Conservation (phyloP, 35 echinoderm and acorn worm species). For the Chiridota heheva region DNA sequence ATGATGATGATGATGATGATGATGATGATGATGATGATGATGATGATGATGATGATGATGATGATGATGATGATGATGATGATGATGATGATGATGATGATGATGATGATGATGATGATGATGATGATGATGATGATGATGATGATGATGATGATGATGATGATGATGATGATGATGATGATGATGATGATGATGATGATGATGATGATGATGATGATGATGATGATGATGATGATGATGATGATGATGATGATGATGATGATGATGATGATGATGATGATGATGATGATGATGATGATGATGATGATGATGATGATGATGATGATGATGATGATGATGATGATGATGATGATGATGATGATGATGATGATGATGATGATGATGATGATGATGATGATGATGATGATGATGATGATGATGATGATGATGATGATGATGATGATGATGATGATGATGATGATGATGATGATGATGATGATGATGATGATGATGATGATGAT, state of each 20-base stretch:
- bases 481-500: slow-evolving; percentile 28
- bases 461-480: slow-evolving; percentile 20
- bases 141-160: slow-evolving; percentile 4
- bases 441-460: slow-evolving; percentile 21
- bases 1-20: slow-evolving; percentile 5
- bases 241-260: slow-evolving; percentile 5
- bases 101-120: slow-evolving; percentile 4
- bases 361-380: slow-evolving; percentile 5
- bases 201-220: slow-evolving; percentile 4
- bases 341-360: slow-evolving; percentile 4
- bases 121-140: slow-evolving; percentile 5
- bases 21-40: slow-evolving; percentile 4
- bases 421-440: slow-evolving; percentile 11
- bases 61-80: slow-evolving; percentile 5
- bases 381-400: slow-evolving; percentile 4
- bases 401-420: slow-evolving; percentile 4
- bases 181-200: slow-evolving; percentile 5
- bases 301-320: slow-evolving; percentile 5
- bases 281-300: slow-evolving; percentile 4
- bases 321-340: slow-evolving; percentile 4
- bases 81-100: slow-evolving; percentile 4
- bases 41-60: slow-evolving; percentile 4
- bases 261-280: slow-evolving; percentile 4
- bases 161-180: slow-evolving; percentile 4
- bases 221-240: slow-evolving; percentile 4